These are phyloP conservation scores for Umimayanthus kanabou DNA, from an alignment of 92 coral and sea anemone species.

Conservation along the genomic window DNA sequence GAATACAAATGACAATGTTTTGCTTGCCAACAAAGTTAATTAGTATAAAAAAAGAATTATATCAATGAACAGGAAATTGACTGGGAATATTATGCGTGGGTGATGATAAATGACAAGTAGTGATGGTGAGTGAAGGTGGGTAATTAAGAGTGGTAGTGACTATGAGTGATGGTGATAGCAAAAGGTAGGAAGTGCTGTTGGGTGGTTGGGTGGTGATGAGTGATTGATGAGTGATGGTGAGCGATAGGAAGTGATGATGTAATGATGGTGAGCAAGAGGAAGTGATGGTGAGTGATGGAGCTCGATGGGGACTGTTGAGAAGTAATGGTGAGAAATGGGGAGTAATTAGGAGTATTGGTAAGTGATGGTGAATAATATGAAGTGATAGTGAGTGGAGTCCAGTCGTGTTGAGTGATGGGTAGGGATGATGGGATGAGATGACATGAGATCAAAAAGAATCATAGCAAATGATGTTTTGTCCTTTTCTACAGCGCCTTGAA, in stretches of 20 bases:
- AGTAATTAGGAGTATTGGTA: background rate
- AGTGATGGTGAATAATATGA: background rate
- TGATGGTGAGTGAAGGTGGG: background rate
- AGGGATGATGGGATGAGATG: background rate
- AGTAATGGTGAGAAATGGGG: too few species aligned
- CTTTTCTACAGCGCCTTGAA: conserved; percentile 59
- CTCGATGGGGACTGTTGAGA: background rate
- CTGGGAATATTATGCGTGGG: too few species aligned
- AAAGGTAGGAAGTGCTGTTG: too few species aligned
- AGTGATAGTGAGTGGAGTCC: too few species aligned
- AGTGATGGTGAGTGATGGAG: background rate
- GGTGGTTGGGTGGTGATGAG: too few species aligned
- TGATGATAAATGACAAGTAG: too few species aligned
- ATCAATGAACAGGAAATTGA: too few species aligned
- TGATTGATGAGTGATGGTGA: background rate
- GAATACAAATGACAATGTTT: too few species aligned
- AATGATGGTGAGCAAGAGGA: background rate
- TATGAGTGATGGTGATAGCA: too few species aligned
- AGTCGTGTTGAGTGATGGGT: background rate
- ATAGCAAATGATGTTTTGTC: background rate
- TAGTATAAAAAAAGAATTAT: too few species aligned
- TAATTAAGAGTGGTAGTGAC: too few species aligned
- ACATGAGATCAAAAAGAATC: background rate
- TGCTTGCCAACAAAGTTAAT: too few species aligned
- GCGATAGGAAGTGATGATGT: background rate